Conservation (phyloP, 1,140 invertebrate genomes). For the Dryas iulia region DNA sequence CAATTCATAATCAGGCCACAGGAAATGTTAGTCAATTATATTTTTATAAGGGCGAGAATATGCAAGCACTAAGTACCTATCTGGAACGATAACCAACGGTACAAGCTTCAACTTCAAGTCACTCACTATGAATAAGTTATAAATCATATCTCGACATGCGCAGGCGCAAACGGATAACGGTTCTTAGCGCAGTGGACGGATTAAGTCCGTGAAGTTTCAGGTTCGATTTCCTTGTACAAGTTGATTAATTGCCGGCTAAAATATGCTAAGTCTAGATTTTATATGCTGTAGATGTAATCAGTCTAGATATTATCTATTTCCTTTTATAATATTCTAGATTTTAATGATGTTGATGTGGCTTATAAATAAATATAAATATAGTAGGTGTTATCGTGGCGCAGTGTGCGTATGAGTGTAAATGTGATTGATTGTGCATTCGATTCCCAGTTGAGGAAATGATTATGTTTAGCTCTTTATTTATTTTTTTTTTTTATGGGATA, state of each 20-base stretch:
- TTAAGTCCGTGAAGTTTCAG: constrained; percentile 26
- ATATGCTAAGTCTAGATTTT: constrained; percentile 15
- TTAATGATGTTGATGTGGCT: constrained; percentile 1
- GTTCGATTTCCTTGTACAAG: constrained; percentile 24
- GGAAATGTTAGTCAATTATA: background rate
- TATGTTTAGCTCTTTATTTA: no score
- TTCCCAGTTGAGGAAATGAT: no score
- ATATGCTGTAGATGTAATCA: constrained; percentile 7
- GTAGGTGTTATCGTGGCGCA: background rate
- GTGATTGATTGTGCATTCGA: no score
- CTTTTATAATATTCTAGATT: constrained; percentile 8
- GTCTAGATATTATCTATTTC: background rate
- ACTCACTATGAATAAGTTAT: constrained; percentile 47
- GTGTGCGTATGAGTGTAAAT: no score
- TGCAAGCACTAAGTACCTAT: constrained; percentile 8
- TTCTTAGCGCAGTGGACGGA: constrained; percentile 27
- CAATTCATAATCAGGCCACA: background rate
- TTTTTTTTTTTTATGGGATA: no score
- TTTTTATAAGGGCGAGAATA: background rate
- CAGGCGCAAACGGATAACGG: constrained; percentile 40
- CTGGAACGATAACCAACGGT: constrained; percentile 19
- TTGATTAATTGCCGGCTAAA: constrained; percentile 28
- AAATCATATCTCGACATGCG: constrained; percentile 48
- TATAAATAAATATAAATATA: background rate
- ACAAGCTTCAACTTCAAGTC: constrained; percentile 23